These are phyloP conservation scores for Tetragonisca angustula DNA, from an alignment of 2,888 invertebrate genomes.

Conservation along the genomic window DNA sequence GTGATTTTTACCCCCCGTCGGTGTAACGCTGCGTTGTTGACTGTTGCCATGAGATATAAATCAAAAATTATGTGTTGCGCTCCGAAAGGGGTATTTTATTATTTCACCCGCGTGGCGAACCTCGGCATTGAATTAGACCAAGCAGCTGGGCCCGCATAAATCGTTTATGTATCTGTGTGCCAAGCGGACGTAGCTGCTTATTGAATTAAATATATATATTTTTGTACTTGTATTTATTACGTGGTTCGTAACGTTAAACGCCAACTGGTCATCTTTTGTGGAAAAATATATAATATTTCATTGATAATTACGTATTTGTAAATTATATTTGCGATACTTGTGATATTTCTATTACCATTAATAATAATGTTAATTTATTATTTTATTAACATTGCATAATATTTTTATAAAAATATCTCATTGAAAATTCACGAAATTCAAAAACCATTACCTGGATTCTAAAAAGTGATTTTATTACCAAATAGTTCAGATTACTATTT, in stretches of 20 bases:
- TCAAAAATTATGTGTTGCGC: constrained; percentile 11
- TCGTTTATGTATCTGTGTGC: constrained; percentile 28
- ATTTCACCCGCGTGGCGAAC: constrained; percentile 30
- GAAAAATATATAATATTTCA: background rate
- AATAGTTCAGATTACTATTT: too few relatives aligned
- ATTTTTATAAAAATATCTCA: too few relatives aligned
- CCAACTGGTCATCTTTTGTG: background rate
- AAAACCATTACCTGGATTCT: too few relatives aligned
- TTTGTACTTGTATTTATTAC: constrained; percentile 30
- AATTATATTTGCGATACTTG: too few relatives aligned
- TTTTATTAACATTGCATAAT: too few relatives aligned
- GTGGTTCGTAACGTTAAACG: background rate
- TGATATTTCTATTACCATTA: too few relatives aligned
- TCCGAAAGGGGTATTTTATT: constrained; percentile 44
- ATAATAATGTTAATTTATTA: too few relatives aligned
- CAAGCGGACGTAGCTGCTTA: background rate
- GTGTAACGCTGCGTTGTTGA: background rate
- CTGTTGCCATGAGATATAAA: background rate
- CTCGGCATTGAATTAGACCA: constrained; percentile 19
- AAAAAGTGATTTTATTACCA: too few relatives aligned
- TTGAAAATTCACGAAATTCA: too few relatives aligned
- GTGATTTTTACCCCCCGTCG: background rate
- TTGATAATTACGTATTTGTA: too few relatives aligned
- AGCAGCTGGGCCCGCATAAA: constrained; percentile 65
- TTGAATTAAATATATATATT: constrained; percentile 24